phyloP scores from a whole-genome alignment of 2,113 vertebrate species.

The Delphinapterus leucas region DNA sequence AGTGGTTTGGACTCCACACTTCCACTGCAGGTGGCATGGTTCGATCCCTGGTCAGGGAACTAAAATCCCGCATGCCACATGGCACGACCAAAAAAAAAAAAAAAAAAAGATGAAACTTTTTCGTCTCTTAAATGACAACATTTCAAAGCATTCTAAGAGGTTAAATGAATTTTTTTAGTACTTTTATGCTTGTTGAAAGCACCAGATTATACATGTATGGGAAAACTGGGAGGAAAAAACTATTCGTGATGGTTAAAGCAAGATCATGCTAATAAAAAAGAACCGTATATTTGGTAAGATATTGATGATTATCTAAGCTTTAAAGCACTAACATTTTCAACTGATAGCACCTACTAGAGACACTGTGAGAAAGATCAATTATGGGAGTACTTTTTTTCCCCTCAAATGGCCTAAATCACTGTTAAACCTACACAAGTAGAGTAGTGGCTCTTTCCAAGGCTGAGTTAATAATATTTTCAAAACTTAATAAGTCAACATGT shows the following conservation, averaged over 20 bases:
- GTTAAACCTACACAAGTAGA: background rate
- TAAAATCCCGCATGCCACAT: too few species aligned
- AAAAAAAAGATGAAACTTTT: constrained; percentile 9
- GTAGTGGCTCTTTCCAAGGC: background rate
- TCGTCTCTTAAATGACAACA: background rate
- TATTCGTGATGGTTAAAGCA: background rate
- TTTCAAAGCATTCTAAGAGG: constrained; percentile 8
- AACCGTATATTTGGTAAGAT: background rate
- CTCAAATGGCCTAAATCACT: background rate
- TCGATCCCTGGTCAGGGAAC: too few species aligned
- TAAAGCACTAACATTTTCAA: background rate
- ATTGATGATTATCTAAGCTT: background rate
- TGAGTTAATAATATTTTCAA: background rate
- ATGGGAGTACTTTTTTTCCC: background rate
- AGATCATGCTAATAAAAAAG: background rate
- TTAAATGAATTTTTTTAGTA: background rate
- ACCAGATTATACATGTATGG: background rate
- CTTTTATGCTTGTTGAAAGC: background rate
- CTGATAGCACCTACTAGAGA: background rate
- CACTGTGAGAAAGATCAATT: background rate
- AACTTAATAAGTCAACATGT: background rate
- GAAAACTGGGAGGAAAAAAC: background rate
- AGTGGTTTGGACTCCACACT: too few species aligned
- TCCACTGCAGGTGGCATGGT: too few species aligned
- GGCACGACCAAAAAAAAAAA: constrained; percentile 1